phyloP scores from a whole-genome alignment of 2,113 vertebrate genomes.

The Platichthys flesus region DNA sequence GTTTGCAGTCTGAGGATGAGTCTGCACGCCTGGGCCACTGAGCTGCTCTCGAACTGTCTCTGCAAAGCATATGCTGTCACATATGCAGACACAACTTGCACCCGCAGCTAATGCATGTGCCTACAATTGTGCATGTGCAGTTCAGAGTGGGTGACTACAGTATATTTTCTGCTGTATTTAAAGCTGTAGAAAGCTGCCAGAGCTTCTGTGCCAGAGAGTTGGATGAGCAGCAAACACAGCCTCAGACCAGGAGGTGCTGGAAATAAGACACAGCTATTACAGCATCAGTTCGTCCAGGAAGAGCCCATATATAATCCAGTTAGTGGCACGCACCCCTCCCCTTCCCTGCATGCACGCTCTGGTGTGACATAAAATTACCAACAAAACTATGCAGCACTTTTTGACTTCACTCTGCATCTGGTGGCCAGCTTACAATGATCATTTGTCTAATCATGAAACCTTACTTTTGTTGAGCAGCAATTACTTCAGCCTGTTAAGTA shows the following conservation, averaged over 20 bases:
- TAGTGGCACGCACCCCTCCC: background rate
- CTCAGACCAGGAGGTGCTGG: conserved; percentile 8
- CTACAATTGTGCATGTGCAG: background rate
- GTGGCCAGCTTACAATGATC: background rate
- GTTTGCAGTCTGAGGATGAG: conserved; percentile 64
- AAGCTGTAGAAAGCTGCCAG: background rate
- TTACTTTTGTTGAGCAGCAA: conserved; percentile 6
- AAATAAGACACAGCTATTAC: conserved; percentile 22
- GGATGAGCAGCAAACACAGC: conserved; percentile 22
- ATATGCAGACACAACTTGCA: background rate
- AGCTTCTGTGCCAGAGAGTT: conserved; percentile 1
- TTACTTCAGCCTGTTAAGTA: conserved; percentile 35
- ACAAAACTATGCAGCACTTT: background rate
- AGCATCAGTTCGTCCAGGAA: conserved; percentile 20
- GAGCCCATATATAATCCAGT: conserved; percentile 28
- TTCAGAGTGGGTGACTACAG: background rate
- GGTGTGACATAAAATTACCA: background rate
- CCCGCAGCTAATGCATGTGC: background rate
- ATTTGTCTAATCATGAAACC: background rate
- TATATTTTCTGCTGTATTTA: background rate
- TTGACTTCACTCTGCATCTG: background rate
- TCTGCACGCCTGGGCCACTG: conserved; percentile 33
- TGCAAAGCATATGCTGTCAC: conserved; percentile 8
- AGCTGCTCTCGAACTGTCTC: conserved; percentile 25
- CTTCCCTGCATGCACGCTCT: background rate